Conservation (phyloP, 2,888 invertebrate genomes). For the Cataglyphis rosenhaueri region DNA sequence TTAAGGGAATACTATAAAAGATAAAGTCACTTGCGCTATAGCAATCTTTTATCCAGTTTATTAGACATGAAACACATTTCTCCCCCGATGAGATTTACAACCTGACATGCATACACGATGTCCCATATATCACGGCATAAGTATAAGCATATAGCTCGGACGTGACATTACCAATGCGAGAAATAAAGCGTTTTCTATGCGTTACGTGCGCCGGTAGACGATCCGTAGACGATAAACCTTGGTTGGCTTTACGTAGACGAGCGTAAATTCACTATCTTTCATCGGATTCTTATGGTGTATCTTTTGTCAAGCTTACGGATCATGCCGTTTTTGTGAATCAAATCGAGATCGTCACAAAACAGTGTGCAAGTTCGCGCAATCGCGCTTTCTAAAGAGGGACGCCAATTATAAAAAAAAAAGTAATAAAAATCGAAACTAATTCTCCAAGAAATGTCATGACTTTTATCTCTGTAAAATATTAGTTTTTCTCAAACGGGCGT, state of each 20-base stretch:
- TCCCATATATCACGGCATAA: neutral
- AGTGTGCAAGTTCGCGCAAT: neutral
- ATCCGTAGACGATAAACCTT: constrained; percentile 9
- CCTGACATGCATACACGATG: neutral
- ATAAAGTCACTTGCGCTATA: neutral
- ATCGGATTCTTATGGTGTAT: neutral
- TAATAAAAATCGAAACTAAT: neutral
- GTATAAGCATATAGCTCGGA: neutral
- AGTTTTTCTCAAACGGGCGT: neutral
- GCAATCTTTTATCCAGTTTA: neutral
- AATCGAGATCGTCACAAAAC: neutral
- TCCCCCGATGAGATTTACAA: constrained; percentile 8
- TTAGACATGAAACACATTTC: neutral
- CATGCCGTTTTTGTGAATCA: neutral
- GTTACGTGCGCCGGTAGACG: neutral
- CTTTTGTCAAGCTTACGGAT: neutral
- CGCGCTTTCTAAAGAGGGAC: neutral
- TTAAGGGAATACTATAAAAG: neutral
- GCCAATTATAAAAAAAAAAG: neutral
- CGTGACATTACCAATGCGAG: neutral
- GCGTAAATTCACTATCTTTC: constrained; percentile 25
- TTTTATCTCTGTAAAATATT: neutral
- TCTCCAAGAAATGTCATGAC: neutral
- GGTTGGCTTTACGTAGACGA: neutral
- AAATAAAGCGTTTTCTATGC: constrained; percentile 14